Evolutionary conservation across 2,888 invertebrate species (phyloP).

Genomic region (Galeruca laticollis): DNA sequence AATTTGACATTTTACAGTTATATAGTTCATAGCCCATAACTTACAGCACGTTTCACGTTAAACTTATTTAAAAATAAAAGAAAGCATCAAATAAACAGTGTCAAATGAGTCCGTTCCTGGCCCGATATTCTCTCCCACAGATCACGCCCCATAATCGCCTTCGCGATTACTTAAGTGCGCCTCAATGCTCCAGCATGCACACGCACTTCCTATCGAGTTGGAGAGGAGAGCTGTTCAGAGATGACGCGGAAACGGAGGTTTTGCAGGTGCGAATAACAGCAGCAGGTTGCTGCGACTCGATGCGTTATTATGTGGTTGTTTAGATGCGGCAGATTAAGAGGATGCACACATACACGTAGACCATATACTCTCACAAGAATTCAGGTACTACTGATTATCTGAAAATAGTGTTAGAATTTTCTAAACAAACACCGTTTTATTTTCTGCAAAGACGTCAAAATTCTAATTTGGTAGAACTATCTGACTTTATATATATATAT

Average conservation of each 20-base stretch:
- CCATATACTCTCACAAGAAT: not conserved
- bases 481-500: too few species aligned
- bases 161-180: conserved; percentile 29
- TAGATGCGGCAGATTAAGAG: not conserved
- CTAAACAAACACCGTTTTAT: too few species aligned
- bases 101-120: not conserved
- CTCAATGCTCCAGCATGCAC: conserved; percentile 26
- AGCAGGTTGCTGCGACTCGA: not conserved
- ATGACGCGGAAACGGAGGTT: not conserved
- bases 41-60: too few species aligned
- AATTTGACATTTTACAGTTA: too few species aligned
- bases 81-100: too few species aligned
- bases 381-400: not conserved
- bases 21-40: too few species aligned
- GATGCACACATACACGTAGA: not conserved
- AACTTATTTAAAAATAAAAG: too few species aligned
- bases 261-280: conserved; percentile 20
- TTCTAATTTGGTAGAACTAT: too few species aligned
- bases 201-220: conserved; percentile 30
- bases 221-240: not conserved
- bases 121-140: not conserved
- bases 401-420: too few species aligned
- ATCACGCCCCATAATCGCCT: conserved; percentile 9
- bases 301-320: conserved; percentile 3
- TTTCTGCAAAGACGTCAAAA: too few species aligned